Base-by-base conservation (phyloP, 1,140 invertebrate species). In the Pantala flavescens region DNA sequence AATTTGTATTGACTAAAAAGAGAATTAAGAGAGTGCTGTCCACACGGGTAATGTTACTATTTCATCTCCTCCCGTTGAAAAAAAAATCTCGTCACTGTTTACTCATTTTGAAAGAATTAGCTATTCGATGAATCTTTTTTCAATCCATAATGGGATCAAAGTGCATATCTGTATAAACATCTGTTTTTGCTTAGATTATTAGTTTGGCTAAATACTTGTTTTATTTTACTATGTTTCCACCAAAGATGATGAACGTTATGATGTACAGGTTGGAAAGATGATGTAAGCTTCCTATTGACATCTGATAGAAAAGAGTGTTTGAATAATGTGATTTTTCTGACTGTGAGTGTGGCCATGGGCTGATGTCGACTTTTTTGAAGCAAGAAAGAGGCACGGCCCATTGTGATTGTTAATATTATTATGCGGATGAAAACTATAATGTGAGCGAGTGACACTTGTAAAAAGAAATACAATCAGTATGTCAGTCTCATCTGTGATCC, bases 141-240 rank as follows among this genome's bases (percentile, higher is more conserved):
- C 49, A 19, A 21, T 3, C 49, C 49, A 63, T 63, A 21, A 7
- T 63, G 49, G 49, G 49, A 63, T 19, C 49, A 63, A 63, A 63
- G n/a, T 63, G 49, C 49, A 63, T 63, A 63, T 63, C 49, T 63
- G 49, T 63, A 63, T 19, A 63, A 63, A 63, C 14, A 63, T 63
- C 49, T 63, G 49, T 63, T 63, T 36, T 63, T 63, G 49, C 49
- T 63, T 63, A 63, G 49, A 63, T 63, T 63, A 63, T 63, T 63
- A 63, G 49, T 63, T 63, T 63, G 49, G 49, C 49, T 21, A 9
- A 63, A 19, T 63, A 63, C n/a, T 21, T 63, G 3, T 63, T 63
- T 63, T 63, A 63, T 63, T 63, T 63, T 63, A 63, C 49, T 63
- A 63, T 63, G 12, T 63, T 63, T 63, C 49, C 49, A 63, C 49